A percentile compares a stretch with the other conserved stretches of the same genome.
Conservation (phyloP, 1,140 invertebrate genomes). For the Babylonia areolata region DNA sequence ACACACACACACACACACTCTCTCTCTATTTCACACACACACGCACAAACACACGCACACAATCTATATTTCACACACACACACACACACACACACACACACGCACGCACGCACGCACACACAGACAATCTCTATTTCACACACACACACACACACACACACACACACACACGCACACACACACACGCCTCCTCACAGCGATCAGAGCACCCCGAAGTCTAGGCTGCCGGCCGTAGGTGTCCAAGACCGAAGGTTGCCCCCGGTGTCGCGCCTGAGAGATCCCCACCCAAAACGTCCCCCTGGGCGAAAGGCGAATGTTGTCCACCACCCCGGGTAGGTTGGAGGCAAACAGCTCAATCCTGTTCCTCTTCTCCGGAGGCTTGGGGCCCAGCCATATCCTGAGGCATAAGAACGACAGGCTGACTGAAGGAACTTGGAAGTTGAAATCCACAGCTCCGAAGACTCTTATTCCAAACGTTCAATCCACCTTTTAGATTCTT, state of each 20-base stretch:
- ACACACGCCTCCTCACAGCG: conserved; percentile 50
- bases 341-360: conserved; percentile 57
- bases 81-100: not conserved
- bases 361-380: conserved; percentile 78
- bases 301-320: conserved; percentile 84
- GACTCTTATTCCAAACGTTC: too few species aligned
- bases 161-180: not conserved
- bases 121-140: too few species aligned
- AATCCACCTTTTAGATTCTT: too few species aligned
- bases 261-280: conserved; percentile 76
- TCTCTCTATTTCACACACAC: too few species aligned
- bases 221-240: conserved; percentile 70
- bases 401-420: too few species aligned
- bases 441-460: too few species aligned
- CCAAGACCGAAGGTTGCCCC: conserved; percentile 62
- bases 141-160: too few species aligned
- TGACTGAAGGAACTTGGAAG: too few species aligned
- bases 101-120: not conserved
- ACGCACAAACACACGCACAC: not conserved
- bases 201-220: conserved; percentile 66
- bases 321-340: conserved; percentile 76
- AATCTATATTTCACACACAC: not conserved
- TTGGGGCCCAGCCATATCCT: conserved; percentile 38
- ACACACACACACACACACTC: not conserved
- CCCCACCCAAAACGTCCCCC: conserved; percentile 83